Conservation (phyloP, 2,888 invertebrate species). For the Baccha elongata region DNA sequence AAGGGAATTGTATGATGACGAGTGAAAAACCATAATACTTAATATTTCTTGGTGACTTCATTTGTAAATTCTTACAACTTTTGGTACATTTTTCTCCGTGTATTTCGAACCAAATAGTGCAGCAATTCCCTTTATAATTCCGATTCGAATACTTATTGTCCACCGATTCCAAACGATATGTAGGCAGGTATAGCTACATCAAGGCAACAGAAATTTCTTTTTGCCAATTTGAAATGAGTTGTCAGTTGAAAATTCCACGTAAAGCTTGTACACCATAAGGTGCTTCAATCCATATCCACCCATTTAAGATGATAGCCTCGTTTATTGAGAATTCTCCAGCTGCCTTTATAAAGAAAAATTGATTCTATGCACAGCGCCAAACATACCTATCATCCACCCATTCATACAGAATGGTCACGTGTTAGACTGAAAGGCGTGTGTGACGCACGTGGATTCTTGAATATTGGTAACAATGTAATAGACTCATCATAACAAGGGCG, state of each 20-base stretch:
- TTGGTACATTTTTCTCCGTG: slow-evolving; percentile 8
- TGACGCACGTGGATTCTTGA: slow-evolving; percentile 38
- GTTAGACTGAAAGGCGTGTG: slow-evolving; percentile 52
- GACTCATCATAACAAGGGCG: slow-evolving; percentile 27
- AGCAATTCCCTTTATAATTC: slow-evolving; percentile 2
- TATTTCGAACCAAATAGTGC: not conserved
- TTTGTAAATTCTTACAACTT: too few species aligned
- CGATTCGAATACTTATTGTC: not conserved
- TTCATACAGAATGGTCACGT: slow-evolving; percentile 44
- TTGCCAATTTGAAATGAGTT: slow-evolving; percentile 26
- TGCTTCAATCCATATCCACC: not conserved
- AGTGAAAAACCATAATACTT: too few species aligned
- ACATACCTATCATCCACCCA: not conserved
- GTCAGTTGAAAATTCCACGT: slow-evolving; percentile 30
- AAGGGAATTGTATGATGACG: too few species aligned
- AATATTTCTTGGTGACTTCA: too few species aligned
- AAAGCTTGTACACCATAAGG: slow-evolving; percentile 55
- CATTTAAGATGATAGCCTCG: slow-evolving; percentile 22
- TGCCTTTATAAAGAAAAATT: slow-evolving; percentile 23
- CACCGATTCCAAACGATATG: not conserved
- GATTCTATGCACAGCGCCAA: slow-evolving; percentile 13
- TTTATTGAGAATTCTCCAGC: slow-evolving; percentile 16
- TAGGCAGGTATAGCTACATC: not conserved
- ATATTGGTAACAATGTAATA: slow-evolving; percentile 31
- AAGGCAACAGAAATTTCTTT: slow-evolving; percentile 15